These are phyloP conservation scores for Cosmia trapezina DNA, from an alignment of 2,888 invertebrate species.

Conservation along the genomic window DNA sequence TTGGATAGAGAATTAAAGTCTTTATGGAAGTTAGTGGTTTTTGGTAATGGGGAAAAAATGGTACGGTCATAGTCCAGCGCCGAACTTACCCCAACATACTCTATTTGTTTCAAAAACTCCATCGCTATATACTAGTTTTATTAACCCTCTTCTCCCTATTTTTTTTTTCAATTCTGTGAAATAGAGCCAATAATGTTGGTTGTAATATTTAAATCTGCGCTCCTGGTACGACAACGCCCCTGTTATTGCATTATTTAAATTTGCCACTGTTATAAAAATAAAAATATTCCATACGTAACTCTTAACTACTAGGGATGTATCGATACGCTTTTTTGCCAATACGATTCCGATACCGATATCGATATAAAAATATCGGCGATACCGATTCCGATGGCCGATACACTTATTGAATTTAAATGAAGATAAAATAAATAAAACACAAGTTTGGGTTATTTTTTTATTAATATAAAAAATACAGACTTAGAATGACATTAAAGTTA, in stretches of 20 bases:
- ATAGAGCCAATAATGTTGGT: slow-evolving; percentile 64
- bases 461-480: too few relatives aligned
- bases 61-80: not conserved
- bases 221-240: slow-evolving; percentile 70
- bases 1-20: not conserved
- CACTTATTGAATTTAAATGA: too few relatives aligned
- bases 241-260: slow-evolving; percentile 72
- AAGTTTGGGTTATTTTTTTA: too few relatives aligned
- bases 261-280: slow-evolving; percentile 60
- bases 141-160: slow-evolving; percentile 20
- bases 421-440: too few relatives aligned
- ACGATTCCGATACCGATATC: too few relatives aligned
- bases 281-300: slow-evolving; percentile 56
- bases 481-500: too few relatives aligned
- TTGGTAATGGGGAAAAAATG: not conserved
- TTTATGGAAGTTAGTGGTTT: not conserved
- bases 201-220: slow-evolving; percentile 78
- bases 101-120: slow-evolving; percentile 21
- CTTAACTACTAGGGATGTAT: slow-evolving; percentile 68
- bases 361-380: too few relatives aligned
- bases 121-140: slow-evolving; percentile 10
- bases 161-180: slow-evolving; percentile 36
- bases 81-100: not conserved
- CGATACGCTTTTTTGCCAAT: too few relatives aligned
- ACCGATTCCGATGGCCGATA: too few relatives aligned